These are phyloP conservation scores for Caenorhabditis briggsae DNA, from an alignment of 1,140 invertebrate genomes.

Conservation along the genomic window DNA sequence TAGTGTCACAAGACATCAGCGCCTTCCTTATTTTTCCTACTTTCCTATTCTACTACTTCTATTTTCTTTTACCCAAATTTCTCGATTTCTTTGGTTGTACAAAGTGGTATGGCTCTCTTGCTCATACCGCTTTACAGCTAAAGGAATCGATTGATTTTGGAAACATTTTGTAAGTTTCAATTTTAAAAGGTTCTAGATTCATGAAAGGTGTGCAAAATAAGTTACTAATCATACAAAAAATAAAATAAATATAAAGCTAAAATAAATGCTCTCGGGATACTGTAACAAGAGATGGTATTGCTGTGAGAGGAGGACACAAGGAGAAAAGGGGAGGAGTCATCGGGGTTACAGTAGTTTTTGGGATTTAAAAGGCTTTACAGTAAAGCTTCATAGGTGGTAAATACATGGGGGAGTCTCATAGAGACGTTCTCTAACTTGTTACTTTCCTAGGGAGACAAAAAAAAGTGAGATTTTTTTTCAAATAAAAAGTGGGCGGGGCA, in stretches of 20 bases:
- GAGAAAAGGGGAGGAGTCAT: background rate
- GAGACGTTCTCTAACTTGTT: conserved; percentile 16
- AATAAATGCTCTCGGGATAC: background rate
- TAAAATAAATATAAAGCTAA: background rate
- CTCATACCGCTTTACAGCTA: conserved; percentile 46
- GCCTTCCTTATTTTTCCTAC: background rate
- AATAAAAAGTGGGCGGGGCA: background rate
- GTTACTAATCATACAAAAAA: conserved; percentile 6
- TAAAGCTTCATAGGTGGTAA: background rate
- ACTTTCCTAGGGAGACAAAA: background rate
- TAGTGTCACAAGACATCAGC: background rate
- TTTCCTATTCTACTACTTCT: background rate
- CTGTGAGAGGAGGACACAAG: background rate
- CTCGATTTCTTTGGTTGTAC: conserved; percentile 53
- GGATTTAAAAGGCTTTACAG: background rate
- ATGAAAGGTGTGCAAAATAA: background rate
- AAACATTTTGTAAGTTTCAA: background rate
- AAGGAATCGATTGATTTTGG: conserved; percentile 2
- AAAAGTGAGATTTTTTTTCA: conserved; percentile 33
- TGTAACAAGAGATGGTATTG: no score
- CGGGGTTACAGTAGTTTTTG: background rate
- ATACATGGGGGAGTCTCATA: conserved; percentile 24
- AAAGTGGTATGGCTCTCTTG: conserved; percentile 40
- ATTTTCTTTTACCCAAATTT: background rate
- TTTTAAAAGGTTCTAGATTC: background rate